Evolutionary conservation across 2,797 vertebrate species (phyloP).

Genomic region (Pseudotriccus pelzelni): DNA sequence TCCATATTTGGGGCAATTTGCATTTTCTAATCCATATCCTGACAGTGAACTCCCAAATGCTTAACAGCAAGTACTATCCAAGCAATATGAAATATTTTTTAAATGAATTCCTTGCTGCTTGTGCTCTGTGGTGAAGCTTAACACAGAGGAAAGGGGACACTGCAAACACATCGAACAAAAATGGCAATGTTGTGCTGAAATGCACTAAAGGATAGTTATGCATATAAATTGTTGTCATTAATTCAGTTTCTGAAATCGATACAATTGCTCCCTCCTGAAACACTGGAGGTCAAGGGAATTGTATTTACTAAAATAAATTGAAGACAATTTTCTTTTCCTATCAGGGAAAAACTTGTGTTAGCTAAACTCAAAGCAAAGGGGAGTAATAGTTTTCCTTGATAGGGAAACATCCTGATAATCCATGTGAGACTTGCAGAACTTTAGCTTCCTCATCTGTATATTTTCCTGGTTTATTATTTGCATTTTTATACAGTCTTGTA

Average conservation of each 20-base stretch:
- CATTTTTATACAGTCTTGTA: not conserved
- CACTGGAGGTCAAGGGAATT: slow-evolving; percentile 7
- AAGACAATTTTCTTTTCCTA: slow-evolving; percentile 18
- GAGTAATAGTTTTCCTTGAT: not conserved
- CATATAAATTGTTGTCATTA: slow-evolving; percentile 51
- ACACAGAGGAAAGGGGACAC: not conserved
- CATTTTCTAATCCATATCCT: not conserved
- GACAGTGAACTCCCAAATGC: not conserved
- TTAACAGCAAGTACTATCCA: not conserved
- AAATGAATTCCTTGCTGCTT: not conserved
- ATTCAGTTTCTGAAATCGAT: slow-evolving; percentile 65
- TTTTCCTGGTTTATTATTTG: not conserved
- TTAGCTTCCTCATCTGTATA: not conserved
- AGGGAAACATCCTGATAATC: not conserved
- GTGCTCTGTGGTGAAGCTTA: not conserved
- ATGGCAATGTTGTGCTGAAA: slow-evolving; percentile 52
- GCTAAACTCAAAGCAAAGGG: not conserved
- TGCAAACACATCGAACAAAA: slow-evolving; percentile 33
- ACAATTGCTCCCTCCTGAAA: slow-evolving; percentile 13
- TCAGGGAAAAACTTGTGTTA: not conserved
- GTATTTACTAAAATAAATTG: slow-evolving; percentile 20
- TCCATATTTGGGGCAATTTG: not conserved
- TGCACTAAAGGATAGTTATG: slow-evolving; percentile 45
- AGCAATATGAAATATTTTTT: not conserved
- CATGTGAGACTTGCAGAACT: not conserved